Evolutionary conservation across 2,888 invertebrate species (phyloP).

Genomic region (Euzetes globulus): DNA sequence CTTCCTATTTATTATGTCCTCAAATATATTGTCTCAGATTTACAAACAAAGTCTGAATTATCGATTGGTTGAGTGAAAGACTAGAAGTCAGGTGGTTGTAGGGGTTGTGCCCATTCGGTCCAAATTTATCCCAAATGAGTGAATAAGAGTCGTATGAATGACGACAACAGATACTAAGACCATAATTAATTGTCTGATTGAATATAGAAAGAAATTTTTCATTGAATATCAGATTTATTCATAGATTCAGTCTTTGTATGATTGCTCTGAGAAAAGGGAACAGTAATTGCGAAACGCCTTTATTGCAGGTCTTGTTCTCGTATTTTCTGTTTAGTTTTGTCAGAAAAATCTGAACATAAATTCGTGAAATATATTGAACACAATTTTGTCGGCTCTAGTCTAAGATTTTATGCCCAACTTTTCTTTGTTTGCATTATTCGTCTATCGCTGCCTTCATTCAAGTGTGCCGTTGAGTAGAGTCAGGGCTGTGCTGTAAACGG

Average conservation of each 20-base stretch:
- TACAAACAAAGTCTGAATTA: no score
- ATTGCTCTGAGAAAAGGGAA: background rate
- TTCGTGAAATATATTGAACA: background rate
- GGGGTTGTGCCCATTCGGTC: no score
- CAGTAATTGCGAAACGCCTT: background rate
- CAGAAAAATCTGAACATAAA: conserved; percentile 13
- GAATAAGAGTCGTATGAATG: no score
- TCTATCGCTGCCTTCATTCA: background rate
- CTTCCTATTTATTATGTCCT: no score
- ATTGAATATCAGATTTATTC: background rate
- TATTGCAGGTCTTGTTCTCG: background rate
- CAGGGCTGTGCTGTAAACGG: background rate
- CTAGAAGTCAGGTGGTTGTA: no score
- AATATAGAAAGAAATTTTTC: no score
- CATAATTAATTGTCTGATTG: background rate
- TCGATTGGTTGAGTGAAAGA: no score
- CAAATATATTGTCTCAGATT: no score
- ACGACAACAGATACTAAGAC: no score
- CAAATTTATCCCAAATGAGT: no score
- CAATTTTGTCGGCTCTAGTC: background rate
- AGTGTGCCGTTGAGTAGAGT: background rate
- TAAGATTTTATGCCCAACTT: conserved; percentile 17
- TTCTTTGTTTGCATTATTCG: background rate
- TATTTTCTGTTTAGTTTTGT: background rate
- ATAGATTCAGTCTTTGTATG: background rate